Percentiles rank a stretch among this genome's conserved stretches.
These are phyloP conservation scores for Dinoponera quadriceps DNA, from an alignment of 1,140 invertebrate species.

Conservation along the genomic window DNA sequence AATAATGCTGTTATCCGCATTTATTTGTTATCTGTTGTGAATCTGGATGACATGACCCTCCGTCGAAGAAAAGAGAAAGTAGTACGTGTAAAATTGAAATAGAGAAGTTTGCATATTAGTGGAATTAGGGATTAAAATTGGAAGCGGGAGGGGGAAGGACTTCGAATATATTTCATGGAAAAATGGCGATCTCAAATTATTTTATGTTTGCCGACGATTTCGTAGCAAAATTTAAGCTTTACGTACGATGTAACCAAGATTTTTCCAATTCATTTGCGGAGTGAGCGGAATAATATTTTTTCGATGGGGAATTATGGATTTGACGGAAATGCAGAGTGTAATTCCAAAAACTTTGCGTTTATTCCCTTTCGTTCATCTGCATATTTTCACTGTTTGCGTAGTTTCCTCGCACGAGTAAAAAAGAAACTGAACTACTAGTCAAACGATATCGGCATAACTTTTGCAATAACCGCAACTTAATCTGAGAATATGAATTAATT, in stretches of 20 bases:
- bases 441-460: conserved; percentile 26
- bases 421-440: neutral
- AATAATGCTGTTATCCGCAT: too few relatives aligned
- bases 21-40: too few relatives aligned
- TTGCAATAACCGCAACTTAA: neutral
- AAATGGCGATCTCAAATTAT: conserved; percentile 10
- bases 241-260: conserved; percentile 41
- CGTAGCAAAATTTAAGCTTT: conserved; percentile 31
- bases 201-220: conserved; percentile 17
- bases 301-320: conserved; percentile 44
- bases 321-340: conserved; percentile 29
- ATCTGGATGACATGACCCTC: too few relatives aligned
- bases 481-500: neutral
- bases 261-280: conserved; percentile 41
- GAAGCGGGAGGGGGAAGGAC: neutral
- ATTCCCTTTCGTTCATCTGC: conserved; percentile 15
- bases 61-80: too few relatives aligned
- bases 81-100: too few relatives aligned
- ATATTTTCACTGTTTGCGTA: conserved; percentile 25
- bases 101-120: neutral
- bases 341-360: conserved; percentile 48
- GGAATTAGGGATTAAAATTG: conserved; percentile 12
- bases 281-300: conserved; percentile 52
- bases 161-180: conserved; percentile 19
- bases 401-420: neutral